Base-by-base conservation (phyloP, 2,113 vertebrate genomes). In the Pseudolaguvia tuberculata region DNA sequence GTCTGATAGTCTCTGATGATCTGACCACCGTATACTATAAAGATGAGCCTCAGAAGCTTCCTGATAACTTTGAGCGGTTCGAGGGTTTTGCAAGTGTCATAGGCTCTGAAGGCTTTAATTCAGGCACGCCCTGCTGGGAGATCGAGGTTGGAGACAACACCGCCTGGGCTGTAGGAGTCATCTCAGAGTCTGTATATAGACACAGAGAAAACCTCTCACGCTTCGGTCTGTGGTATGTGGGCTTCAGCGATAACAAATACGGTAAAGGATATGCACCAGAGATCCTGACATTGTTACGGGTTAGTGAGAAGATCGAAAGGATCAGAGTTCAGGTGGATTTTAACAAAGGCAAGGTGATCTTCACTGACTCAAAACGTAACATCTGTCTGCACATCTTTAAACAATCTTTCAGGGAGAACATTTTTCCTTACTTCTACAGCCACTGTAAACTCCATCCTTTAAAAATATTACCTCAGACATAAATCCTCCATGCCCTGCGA, bases 351-450 rank as follows among this genome's bases (percentile, higher is more conserved):
- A 79, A 75, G 25, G 62, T 84, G 55, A 70, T 66, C 15, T 84
- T 84, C 52, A 77, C 56, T 4, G 79, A 84, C 20, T 42, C 63
- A 0, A 71, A 12, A 2, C 47, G 5, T 50, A 79, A 82, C 29
- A 35, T n/a, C 29, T 53, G 48, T 20, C 51, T 82, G 21, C 48
- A 76, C 53, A 70, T 73, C 1, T 78, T 82, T 29, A 79, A 79
- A 55, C 48, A 76, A 17, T 18, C 55, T 9, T 80, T 79, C 48
- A 69, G 10, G 9, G 83, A 84, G 48, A 79, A 6, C 29, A 71
- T 81, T 13, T 84, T 77, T 13, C 83, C 83, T 11, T 84, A 82
- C 13, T 84, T 84, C 72, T 82, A 79, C 61, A 81, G 18, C 45
- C 71, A 73, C 42, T 79, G 79, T 27, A 73, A 71, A 31, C 58